Base-by-base conservation (phyloP, 2,113 vertebrate species). In the Odobenus rosmarus region DNA sequence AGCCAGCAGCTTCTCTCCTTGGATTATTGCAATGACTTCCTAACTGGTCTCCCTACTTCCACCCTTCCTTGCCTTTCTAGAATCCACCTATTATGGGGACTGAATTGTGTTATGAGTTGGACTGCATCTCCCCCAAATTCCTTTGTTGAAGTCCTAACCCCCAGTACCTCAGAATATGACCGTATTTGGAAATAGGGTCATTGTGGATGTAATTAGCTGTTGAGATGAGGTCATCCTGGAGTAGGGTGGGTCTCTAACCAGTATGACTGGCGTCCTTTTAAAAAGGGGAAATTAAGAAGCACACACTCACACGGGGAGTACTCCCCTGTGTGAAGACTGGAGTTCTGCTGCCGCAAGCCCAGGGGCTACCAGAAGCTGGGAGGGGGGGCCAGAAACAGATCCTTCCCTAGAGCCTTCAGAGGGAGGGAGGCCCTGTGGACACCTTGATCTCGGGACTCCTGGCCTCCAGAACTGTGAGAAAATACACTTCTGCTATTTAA, bases 401-500 rank as follows among this genome's bases (percentile, higher is more conserved):
- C 51, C 87, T 62, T 88, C 53, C 61, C 42, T 3, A 5, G 5
- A 6, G 10, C 19, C 74, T 71, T 28, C 16, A 39, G 39, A 51
- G 33, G 49, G 16, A 49, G 26, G 0, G 0, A 4, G n/a, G 36
- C 62, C 53, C 31, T 26, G 18, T 18, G 0, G 1, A 59, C 33
- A 67, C 24, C 31, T 8, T 51, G 46, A 42, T 10, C 62, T 88
- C 1, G 0, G n/a, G n/a, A 14, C 19, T 55, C 51, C 9, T 31
- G 19, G 24, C 61, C 61, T 94, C 71, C 77, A 88, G 92, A 62
- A 72, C 42, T n/a, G 1, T 49, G 26, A 79, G 83, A 46, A 26
- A 62, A 33, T 24, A 59, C 2, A 21, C 7, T 36, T 14, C 46
- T 61, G 42, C 39, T 33, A n/a, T 33, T 64, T 33, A 72, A 88